Evolutionary conservation across 2,888 invertebrate species (phyloP), one percentile per base, ranked within the genome.

Genomic region (Leucophenga maculata): DNA sequence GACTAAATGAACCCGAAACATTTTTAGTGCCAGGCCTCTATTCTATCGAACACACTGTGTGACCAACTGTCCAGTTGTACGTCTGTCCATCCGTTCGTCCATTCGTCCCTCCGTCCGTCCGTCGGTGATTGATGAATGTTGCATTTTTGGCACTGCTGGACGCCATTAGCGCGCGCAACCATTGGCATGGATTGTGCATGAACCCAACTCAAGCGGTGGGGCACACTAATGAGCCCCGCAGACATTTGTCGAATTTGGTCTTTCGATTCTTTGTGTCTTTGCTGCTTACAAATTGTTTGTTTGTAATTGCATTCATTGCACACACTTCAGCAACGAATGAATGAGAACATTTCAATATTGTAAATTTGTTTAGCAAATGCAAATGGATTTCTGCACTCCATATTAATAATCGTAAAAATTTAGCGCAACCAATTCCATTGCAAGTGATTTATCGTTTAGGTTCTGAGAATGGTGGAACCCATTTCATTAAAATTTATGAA

Each of bases 41-140:
- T 18, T 18, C 50, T 50, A n/a, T 50, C 16, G 6, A 50, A 6
- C 6, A n/a, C 6, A 16, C n/a, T 50, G 14, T 9, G n/a, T 50
- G n/a, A 50, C 50, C 50, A 50, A 13, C 18, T 50, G 57, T 26
- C 14, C 22, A 18, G 55, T 22, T 20, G 20, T n/a, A n/a, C n/a
- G 14, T 57, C 57, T 26, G 26, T 32, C 6, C 22, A 26, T 32
- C 16, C 32, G n/a, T 59, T 32, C 8, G 14, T 16, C 59, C 26
- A 16, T 11, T 16, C 9, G 9, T 32, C 6, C 16, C 16, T 59
- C 32, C n/a, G 32, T 31, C 57, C 26, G 55, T 60, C 62, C n/a
- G 20, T 46, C 46, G 77, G 83, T 85, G 85, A 85, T 85, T 85
- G 85, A 85, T 85, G 82, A 83, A 84, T 84, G 85, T 82, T 84